These are phyloP conservation scores for Habroteleia sp. DNA, from an alignment of 2,888 invertebrate genomes.

Conservation along the genomic window DNA sequence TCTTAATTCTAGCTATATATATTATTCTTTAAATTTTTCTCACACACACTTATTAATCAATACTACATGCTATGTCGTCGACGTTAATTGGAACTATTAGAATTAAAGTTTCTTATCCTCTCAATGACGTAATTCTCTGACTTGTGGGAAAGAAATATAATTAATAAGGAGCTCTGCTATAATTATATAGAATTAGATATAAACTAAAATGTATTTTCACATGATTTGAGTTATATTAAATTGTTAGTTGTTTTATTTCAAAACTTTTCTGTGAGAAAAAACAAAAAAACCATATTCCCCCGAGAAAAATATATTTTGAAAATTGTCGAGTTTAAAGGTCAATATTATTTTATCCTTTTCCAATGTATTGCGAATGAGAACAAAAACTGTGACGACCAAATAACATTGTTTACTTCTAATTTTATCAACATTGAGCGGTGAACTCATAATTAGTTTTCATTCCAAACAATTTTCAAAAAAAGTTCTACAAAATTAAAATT, in stretches of 20 bases:
- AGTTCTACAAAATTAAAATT: too few species aligned
- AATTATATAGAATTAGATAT: constrained; percentile 18
- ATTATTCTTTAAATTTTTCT: constrained; percentile 6
- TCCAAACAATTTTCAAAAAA: too few species aligned
- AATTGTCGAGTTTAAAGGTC: too few species aligned
- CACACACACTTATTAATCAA: constrained; percentile 34
- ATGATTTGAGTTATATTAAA: not conserved
- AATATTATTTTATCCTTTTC: too few species aligned
- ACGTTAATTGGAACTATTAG: constrained; percentile 42
- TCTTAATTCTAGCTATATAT: too few species aligned
- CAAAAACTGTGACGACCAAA: too few species aligned
- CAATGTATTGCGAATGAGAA: too few species aligned
- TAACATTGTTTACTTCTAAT: too few species aligned
- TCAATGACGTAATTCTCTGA: constrained; percentile 39
- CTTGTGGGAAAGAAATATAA: constrained; percentile 33
- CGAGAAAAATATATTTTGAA: too few species aligned
- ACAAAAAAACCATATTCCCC: too few species aligned
- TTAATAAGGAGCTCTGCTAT: constrained; percentile 11
- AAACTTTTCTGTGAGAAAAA: not conserved
- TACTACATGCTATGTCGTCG: constrained; percentile 14
- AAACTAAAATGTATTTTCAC: constrained; percentile 2
- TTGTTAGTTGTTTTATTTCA: not conserved
- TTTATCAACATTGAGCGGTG: too few species aligned
- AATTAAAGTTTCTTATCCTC: constrained; percentile 40
- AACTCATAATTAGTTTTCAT: too few species aligned